These are phyloP conservation scores for Diceros bicornis DNA, from an alignment of 2,797 vertebrate genomes.

Conservation along the genomic window DNA sequence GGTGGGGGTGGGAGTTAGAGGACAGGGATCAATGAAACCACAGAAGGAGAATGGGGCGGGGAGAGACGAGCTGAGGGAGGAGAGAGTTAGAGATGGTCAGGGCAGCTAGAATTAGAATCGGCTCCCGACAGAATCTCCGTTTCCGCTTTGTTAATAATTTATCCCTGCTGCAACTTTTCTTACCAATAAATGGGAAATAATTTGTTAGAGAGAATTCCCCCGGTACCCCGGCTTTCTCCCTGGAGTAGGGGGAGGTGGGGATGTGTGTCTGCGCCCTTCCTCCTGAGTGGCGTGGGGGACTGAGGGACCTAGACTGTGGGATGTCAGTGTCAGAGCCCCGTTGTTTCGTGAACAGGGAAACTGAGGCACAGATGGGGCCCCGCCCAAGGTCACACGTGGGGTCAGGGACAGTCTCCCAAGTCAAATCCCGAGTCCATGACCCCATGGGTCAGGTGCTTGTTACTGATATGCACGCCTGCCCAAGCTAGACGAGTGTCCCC, in stretches of 20 bases:
- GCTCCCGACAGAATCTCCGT: constrained; percentile 88
- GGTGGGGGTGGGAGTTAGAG: neutral
- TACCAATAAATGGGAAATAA: constrained; percentile 92
- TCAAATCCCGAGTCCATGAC: neutral
- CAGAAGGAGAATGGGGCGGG: neutral
- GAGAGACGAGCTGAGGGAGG: neutral
- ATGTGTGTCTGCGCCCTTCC: neutral
- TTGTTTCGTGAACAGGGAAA: neutral
- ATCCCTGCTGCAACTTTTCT: constrained; percentile 91
- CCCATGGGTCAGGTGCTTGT: fast-evolving
- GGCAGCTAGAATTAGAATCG: constrained; percentile 89
- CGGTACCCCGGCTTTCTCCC: constrained; percentile 16
- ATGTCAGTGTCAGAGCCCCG: neutral
- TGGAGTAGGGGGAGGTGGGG: neutral
- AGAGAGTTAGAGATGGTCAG: constrained; percentile 17
- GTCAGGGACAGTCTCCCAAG: neutral
- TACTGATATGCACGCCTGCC: fast-evolving
- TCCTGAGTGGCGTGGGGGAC: no score
- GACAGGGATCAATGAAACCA: constrained; percentile 85
- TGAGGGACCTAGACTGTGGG: neutral
- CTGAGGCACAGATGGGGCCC: neutral
- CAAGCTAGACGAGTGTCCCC: neutral
- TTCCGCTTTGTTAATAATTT: constrained; percentile 93
- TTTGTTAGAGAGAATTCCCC: constrained; percentile 88
- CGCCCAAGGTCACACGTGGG: fast-evolving